These are phyloP conservation scores for Manis pentadactyla DNA, from an alignment of 2,797 vertebrate species.

Conservation along the genomic window DNA sequence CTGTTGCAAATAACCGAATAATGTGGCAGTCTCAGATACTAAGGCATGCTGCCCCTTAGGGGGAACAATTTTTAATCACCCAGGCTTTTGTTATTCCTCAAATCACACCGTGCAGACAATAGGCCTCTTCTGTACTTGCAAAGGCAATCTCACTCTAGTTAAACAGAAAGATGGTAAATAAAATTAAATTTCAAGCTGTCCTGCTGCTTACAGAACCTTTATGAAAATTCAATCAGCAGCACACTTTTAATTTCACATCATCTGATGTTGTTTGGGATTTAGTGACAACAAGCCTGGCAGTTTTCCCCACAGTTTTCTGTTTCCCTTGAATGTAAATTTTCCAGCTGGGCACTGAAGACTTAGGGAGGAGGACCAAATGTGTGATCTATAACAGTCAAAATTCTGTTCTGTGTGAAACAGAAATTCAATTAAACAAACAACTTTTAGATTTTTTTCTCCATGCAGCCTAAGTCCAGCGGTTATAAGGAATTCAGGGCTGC, in stretches of 20 bases:
- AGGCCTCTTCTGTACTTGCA: background rate
- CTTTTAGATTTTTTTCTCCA: background rate
- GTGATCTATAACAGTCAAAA: background rate
- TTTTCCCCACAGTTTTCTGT: background rate
- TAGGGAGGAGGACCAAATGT: background rate
- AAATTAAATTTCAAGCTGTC: conserved; percentile 50
- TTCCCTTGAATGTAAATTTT: conserved; percentile 57
- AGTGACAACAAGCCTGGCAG: background rate
- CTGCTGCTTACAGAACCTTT: conserved; percentile 60
- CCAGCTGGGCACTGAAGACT: background rate
- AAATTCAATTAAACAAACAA: background rate
- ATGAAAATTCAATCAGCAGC: conserved; percentile 32
- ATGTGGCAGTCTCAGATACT: background rate
- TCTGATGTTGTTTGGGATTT: background rate
- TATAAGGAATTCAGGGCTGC: background rate
- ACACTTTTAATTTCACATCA: conserved; percentile 65
- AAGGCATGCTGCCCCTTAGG: background rate
- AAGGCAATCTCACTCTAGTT: background rate
- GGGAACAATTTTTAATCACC: conserved; percentile 21
- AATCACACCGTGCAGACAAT: background rate
- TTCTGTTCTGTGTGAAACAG: background rate
- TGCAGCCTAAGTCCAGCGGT: background rate
- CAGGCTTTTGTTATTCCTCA: background rate
- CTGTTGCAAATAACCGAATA: background rate
- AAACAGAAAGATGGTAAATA: conserved; percentile 55